phyloP scores from a whole-genome alignment of 1,140 invertebrate genomes.

The Drosophila willistoni region DNA sequence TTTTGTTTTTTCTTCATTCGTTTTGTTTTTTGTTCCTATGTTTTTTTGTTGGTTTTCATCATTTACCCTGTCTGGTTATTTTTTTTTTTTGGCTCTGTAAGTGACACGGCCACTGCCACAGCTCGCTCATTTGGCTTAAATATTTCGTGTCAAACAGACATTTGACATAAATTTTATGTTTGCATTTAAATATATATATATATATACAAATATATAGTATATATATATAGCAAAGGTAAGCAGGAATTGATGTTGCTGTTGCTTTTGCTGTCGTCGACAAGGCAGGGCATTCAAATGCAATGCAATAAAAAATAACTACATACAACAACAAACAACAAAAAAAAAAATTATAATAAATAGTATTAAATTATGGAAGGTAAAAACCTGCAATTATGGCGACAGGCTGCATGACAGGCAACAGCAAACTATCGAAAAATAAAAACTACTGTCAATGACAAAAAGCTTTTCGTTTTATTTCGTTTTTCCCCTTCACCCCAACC shows the following conservation, averaged over 20 bases:
- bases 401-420: background rate
- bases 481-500: background rate
- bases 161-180: slow-evolving; percentile 83
- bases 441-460: background rate
- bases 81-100: background rate
- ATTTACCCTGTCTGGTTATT: slow-evolving; percentile 55
- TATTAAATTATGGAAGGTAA: slow-evolving; percentile 49
- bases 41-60: slow-evolving; percentile 45
- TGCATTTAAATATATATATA: slow-evolving; percentile 77
- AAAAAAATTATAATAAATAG: slow-evolving; percentile 46
- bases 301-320: slow-evolving; percentile 9
- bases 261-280: slow-evolving; percentile 21
- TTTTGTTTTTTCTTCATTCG: slow-evolving; percentile 24
- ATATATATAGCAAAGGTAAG: slow-evolving; percentile 19
- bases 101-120: slow-evolving; percentile 4
- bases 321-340: background rate
- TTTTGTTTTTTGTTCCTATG: slow-evolving; percentile 43
- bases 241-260: slow-evolving; percentile 15
- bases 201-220: too few relatives aligned
- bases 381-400: slow-evolving; percentile 13
- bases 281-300: slow-evolving; percentile 28
- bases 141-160: slow-evolving; percentile 82
- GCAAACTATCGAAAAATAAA: background rate
- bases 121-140: slow-evolving; percentile 74
- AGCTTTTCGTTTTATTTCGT: background rate